Conservation (phyloP, 2,113 vertebrate genomes). For the Pseudolaguvia tuberculata region DNA sequence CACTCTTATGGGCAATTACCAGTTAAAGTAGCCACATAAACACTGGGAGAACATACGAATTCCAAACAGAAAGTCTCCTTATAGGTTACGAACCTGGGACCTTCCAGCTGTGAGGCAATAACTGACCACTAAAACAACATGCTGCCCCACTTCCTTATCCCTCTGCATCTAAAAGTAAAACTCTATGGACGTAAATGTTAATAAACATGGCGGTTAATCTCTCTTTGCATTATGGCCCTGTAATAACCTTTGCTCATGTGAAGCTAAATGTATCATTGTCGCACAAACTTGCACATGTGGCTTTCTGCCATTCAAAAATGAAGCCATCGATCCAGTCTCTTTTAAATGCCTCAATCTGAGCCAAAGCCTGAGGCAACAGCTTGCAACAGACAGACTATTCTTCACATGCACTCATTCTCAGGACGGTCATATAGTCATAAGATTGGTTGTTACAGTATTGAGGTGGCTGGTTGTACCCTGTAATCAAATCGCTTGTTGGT, state of each 20-base stretch:
- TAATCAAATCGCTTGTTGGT: slow-evolving; percentile 46
- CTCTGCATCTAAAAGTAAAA: slow-evolving; percentile 15
- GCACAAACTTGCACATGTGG: slow-evolving; percentile 22
- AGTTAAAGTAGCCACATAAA: no score
- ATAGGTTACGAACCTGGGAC: no score
- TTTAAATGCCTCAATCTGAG: slow-evolving; percentile 44
- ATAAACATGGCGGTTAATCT: slow-evolving; percentile 3
- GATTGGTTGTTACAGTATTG: slow-evolving; percentile 44
- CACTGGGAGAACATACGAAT: no score
- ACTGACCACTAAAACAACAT: not conserved
- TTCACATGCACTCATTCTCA: slow-evolving; percentile 39
- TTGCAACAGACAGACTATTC: slow-evolving; percentile 48
- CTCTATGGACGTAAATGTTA: not conserved
- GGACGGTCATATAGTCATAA: slow-evolving; percentile 48
- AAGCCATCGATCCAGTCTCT: slow-evolving; percentile 48
- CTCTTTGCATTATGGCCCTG: slow-evolving; percentile 36
- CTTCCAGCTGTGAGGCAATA: no score
- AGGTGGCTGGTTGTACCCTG: slow-evolving; percentile 48
- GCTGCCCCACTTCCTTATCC: not conserved
- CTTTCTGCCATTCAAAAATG: slow-evolving; percentile 38
- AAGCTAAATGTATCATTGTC: slow-evolving; percentile 34
- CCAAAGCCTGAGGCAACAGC: slow-evolving; percentile 43
- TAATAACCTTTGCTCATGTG: slow-evolving; percentile 38
- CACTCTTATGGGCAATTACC: no score
- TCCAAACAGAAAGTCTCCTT: no score